A percentile compares a stretch with the other conserved stretches of the same genome.
These are phyloP conservation scores for Paramormyrops hopkinsi DNA, from an alignment of 2,797 vertebrate genomes.

Conservation along the genomic window DNA sequence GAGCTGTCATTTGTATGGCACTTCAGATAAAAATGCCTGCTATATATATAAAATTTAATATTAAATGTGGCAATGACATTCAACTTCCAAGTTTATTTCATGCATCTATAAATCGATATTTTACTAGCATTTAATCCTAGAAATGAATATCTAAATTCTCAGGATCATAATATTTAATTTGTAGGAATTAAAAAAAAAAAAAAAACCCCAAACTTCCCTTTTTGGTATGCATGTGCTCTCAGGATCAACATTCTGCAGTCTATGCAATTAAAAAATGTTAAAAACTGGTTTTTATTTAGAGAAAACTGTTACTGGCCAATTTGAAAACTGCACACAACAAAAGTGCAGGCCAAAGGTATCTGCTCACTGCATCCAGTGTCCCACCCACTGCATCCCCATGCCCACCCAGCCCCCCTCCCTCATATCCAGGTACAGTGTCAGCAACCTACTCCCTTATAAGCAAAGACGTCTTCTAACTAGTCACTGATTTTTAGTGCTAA, in stretches of 20 bases:
- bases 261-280: neutral
- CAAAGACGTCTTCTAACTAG: neutral
- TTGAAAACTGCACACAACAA: neutral
- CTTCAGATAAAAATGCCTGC: neutral
- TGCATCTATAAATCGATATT: neutral
- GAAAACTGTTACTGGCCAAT: neutral
- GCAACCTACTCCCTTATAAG: neutral
- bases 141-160: neutral
- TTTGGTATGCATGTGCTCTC: neutral
- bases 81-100: neutral
- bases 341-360: neutral
- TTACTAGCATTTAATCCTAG: neutral
- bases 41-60: neutral
- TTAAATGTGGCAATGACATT: neutral
- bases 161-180: neutral
- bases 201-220: neutral
- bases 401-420: neutral
- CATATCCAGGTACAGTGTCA: neutral
- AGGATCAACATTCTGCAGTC: neutral
- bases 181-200: neutral
- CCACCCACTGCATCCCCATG: neutral
- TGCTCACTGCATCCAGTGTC: neutral
- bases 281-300: neutral
- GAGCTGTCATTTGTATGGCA: neutral
- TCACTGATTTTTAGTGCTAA: neutral